A percentile compares a stretch with the other conserved stretches of the same genome.
Evolutionary conservation across 2,797 vertebrate genomes (phyloP).

Genomic region (Sebastes matsubarae): DNA sequence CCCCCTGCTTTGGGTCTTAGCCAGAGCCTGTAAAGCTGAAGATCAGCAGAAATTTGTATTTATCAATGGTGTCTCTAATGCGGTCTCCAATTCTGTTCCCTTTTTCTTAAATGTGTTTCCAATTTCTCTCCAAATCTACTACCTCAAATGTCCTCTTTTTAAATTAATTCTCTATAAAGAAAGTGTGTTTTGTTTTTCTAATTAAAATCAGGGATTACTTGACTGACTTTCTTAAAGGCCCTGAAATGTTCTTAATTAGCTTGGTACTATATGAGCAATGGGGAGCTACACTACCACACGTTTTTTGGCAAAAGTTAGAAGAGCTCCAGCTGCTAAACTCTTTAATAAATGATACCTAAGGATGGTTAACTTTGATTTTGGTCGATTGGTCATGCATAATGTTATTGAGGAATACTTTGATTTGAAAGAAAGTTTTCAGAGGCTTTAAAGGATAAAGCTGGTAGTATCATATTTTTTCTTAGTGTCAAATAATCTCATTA

Average conservation of each 20-base stretch:
- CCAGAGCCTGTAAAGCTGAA: constrained; percentile 8
- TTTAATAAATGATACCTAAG: neutral
- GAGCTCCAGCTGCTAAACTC: neutral
- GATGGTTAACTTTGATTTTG: neutral
- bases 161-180: neutral
- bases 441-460: neutral
- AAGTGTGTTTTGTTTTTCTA: neutral
- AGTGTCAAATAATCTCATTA: neutral
- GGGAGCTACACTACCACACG: neutral
- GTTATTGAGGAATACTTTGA: neutral
- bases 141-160: neutral
- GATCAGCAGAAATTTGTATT: constrained; percentile 21
- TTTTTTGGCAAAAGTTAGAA: neutral
- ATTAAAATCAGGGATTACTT: neutral
- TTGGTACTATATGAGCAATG: neutral
- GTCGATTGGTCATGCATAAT: neutral
- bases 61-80: neutral
- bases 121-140: neutral
- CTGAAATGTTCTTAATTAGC: neutral
- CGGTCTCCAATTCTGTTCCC: neutral
- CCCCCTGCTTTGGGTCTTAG: constrained; percentile 1
- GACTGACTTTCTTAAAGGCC: neutral
- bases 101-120: neutral
- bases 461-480: neutral
- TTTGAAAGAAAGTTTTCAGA: neutral